These are phyloP conservation scores for Channa maculata DNA, from an alignment of 2,113 vertebrate genomes.

Conservation along the genomic window DNA sequence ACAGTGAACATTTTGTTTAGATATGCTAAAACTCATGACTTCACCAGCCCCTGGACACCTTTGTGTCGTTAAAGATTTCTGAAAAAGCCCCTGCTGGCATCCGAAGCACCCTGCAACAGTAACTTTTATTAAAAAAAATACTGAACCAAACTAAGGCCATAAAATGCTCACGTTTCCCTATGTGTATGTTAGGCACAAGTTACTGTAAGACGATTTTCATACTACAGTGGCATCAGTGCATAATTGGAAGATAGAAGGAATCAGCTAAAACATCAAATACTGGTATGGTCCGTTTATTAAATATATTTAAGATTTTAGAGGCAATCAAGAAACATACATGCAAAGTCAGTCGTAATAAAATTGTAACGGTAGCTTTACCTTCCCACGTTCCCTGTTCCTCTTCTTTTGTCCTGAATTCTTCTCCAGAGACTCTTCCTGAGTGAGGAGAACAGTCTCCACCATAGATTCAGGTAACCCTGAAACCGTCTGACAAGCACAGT, in stretches of 20 bases:
- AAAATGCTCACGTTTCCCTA: not conserved
- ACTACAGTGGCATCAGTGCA: not conserved
- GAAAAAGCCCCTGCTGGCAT: not conserved
- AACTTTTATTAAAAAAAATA: not conserved
- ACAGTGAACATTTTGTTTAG: too few species aligned
- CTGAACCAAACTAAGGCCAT: not conserved
- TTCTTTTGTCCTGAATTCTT: slow-evolving; percentile 79
- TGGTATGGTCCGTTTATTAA: slow-evolving; percentile 22
- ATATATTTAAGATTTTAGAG: slow-evolving; percentile 10
- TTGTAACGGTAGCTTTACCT: slow-evolving; percentile 68
- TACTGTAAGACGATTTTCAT: not conserved
- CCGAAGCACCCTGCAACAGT: not conserved
- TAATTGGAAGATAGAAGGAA: not conserved
- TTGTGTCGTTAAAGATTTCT: not conserved
- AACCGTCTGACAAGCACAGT: slow-evolving; percentile 57
- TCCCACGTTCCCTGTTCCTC: slow-evolving; percentile 80
- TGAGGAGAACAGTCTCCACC: slow-evolving; percentile 67
- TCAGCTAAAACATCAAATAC: slow-evolving; percentile 49
- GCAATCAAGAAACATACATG: not conserved
- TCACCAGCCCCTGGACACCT: too few species aligned
- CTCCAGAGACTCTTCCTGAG: slow-evolving; percentile 70
- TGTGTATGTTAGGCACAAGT: not conserved
- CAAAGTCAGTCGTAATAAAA: not conserved
- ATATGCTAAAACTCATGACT: too few species aligned
- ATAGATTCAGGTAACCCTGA: slow-evolving; percentile 61